Base-by-base conservation (phyloP, 2,113 vertebrate genomes). In the Archilochus colubris region DNA sequence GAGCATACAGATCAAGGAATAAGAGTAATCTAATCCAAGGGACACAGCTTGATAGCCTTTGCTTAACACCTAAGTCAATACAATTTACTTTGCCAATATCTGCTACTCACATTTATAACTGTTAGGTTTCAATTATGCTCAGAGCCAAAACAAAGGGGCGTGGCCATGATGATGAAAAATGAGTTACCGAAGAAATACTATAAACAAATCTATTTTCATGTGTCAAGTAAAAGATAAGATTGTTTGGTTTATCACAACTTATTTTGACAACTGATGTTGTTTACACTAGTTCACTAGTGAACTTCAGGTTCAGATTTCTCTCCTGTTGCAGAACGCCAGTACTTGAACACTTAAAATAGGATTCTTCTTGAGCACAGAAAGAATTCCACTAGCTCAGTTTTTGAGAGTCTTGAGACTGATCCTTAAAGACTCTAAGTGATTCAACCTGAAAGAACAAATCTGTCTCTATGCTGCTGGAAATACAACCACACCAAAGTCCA, bases 1-100 rank as follows among this genome's bases (percentile, higher is more conserved):
- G 25, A 54, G 25, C 21, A 67, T 0, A 0, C 14, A 19, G 24
- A 23, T 38, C 18, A 31, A 44, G 40, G 19, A 80, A 57, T 4
- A 50, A 75, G 72, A 20, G 44, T 48, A 10, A 66, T 7, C 36
- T 23, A 53, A 69, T 27, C 18, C 20, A 64, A 59, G n/a, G 21
- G 31, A 54, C 22, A 44, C 43, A 40, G 51, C 19, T 19, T 20
- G 8, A 31, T 8, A 46, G 19, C 9, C 62, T 89, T 55, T 27
- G 21, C 23, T 54, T 50, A 75, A 50, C 23, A 68, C 12, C 23
- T 28, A 43, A 64, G 44, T 20, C 58, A 53, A 33, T n/a, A 46
- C 61, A 21, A 58, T n/a, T 54, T 15, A 86, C 33, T 78, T 64
- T 13, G 51, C 27, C 70, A 66, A 6, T 30, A 51, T 13, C 69